phyloP scores from a whole-genome alignment of 2,888 invertebrate species.

The Acanthosepion esculentum region DNA sequence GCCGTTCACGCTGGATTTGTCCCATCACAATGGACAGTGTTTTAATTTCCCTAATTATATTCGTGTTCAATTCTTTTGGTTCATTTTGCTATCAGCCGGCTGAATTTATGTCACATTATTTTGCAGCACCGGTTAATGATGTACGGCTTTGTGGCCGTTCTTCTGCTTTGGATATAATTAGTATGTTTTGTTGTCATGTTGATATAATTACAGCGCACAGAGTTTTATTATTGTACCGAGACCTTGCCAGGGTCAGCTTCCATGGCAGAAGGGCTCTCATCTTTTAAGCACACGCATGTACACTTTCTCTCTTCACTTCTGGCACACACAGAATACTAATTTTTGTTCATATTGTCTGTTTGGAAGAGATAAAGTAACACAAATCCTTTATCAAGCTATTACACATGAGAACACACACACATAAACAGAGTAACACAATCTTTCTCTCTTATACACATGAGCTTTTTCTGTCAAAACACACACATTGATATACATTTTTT shows the following conservation, averaged over 20 bases:
- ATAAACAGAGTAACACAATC: background rate
- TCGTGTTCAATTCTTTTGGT: conserved; percentile 33
- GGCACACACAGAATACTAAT: background rate
- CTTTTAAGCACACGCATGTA: background rate
- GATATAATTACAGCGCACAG: conserved; percentile 33
- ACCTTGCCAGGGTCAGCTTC: conserved; percentile 33
- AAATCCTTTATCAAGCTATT: background rate
- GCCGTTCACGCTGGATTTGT: conserved; percentile 37
- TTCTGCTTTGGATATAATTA: conserved; percentile 1
- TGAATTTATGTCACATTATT: conserved; percentile 41
- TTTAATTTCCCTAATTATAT: conserved; percentile 44
- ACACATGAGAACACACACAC: background rate
- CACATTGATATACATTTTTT: background rate
- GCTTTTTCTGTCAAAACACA: background rate
- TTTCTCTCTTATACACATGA: background rate
- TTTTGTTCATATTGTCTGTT: background rate
- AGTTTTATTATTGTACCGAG: conserved; percentile 22
- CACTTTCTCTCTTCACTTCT: background rate
- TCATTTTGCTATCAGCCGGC: conserved; percentile 42
- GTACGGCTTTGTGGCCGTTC: conserved; percentile 25
- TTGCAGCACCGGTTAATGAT: conserved; percentile 37
- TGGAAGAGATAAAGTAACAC: background rate
- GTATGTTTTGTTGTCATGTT: conserved; percentile 33
- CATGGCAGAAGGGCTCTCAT: background rate
- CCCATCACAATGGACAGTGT: background rate